These are phyloP conservation scores for Therioaphis trifolii DNA, from an alignment of 2,888 invertebrate genomes.

Conservation along the genomic window DNA sequence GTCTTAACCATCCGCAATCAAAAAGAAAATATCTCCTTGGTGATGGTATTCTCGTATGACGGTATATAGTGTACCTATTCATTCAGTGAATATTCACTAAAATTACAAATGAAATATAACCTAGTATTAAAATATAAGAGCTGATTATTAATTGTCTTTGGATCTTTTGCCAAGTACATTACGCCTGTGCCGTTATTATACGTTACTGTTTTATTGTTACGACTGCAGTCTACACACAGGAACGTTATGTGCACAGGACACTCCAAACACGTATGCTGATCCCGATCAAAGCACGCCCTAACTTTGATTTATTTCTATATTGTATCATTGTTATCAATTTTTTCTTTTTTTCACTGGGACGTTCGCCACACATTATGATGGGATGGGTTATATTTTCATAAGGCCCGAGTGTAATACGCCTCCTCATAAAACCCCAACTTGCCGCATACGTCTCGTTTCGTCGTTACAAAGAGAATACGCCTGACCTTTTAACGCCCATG, in stretches of 20 bases:
- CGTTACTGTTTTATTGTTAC: neutral
- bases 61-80: no score
- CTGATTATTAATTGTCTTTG: no score
- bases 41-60: no score
- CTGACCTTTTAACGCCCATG: constrained; percentile 57
- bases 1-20: no score
- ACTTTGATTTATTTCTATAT: constrained; percentile 15
- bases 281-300: neutral
- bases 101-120: no score
- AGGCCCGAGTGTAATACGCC: constrained; percentile 30
- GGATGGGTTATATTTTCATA: constrained; percentile 16
- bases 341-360: neutral
- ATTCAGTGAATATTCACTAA: no score
- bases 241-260: neutral
- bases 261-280: constrained; percentile 27
- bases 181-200: no score
- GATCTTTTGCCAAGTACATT: no score
- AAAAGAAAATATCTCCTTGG: no score
- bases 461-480: constrained; percentile 27
- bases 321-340: constrained; percentile 45
- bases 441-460: neutral
- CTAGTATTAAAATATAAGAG: no score
- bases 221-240: neutral
- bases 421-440: constrained; percentile 26
- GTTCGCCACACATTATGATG: neutral